These are phyloP conservation scores for Corydoras sp. DNA, from an alignment of 2,113 vertebrate species.

Conservation along the genomic window DNA sequence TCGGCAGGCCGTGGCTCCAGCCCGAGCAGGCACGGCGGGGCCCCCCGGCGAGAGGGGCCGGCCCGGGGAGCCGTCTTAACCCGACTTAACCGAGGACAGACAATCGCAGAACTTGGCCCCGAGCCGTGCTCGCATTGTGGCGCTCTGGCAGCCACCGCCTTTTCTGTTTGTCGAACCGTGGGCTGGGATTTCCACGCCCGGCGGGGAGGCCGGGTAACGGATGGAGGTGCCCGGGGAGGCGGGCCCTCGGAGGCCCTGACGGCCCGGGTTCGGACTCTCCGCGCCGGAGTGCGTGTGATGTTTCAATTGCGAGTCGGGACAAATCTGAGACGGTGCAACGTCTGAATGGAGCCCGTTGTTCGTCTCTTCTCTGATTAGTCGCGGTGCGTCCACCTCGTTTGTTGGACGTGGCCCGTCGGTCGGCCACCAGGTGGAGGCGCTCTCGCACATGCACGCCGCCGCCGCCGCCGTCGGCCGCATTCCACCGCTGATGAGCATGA, in stretches of 20 bases:
- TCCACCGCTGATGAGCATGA: slow-evolving; percentile 30
- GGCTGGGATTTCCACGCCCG: slow-evolving; percentile 39
- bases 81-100: slow-evolving; percentile 68
- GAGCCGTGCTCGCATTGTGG: slow-evolving; percentile 65
- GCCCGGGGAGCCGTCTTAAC: slow-evolving; percentile 69
- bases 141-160: slow-evolving; percentile 61
- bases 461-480: slow-evolving; percentile 34
- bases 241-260: background rate
- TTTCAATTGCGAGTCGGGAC: slow-evolving; percentile 17
- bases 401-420: slow-evolving; percentile 7
- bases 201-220: slow-evolving; percentile 19
- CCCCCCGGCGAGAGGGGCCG: slow-evolving; percentile 64
- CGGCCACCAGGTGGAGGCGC: slow-evolving; percentile 1
- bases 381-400: background rate
- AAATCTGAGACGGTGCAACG: background rate
- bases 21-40: slow-evolving; percentile 64
- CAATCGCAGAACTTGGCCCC: slow-evolving; percentile 64
- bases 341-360: background rate
- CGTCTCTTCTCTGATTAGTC: background rate
- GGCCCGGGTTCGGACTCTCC: background rate
- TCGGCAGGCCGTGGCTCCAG: slow-evolving; percentile 76
- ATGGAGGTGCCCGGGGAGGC: slow-evolving; percentile 13
- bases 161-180: slow-evolving; percentile 61
- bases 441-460: slow-evolving; percentile 42
- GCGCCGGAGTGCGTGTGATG: background rate